Conservation (phyloP, 2,113 vertebrate species). For the Litocranius walleri region DNA sequence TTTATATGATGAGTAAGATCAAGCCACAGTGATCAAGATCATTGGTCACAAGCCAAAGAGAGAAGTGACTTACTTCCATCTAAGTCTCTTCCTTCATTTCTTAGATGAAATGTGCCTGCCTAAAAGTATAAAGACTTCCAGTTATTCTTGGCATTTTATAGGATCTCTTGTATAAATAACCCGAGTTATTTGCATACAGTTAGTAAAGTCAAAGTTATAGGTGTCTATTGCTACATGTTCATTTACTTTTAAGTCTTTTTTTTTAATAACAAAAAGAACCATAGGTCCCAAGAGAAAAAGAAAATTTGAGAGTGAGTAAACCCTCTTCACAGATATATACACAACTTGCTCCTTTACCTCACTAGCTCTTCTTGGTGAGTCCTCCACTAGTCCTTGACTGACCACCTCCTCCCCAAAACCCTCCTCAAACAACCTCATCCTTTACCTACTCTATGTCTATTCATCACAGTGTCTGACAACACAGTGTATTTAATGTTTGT, state of each 20-base stretch:
- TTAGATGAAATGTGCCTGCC: neutral
- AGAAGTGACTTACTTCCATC: slow-evolving; percentile 8
- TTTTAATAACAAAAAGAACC: too few species aligned
- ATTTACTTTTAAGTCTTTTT: neutral
- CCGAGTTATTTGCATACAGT: neutral
- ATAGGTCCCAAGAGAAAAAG: neutral
- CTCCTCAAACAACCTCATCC: neutral
- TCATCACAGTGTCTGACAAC: neutral
- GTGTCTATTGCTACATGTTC: neutral
- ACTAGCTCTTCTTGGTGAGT: neutral
- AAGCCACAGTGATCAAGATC: too few species aligned
- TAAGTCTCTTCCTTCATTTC: slow-evolving; percentile 14
- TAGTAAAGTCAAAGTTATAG: neutral
- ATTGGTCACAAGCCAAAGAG: slow-evolving; percentile 22
- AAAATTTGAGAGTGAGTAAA: too few species aligned
- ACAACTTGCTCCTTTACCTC: neutral
- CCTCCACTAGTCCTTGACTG: neutral
- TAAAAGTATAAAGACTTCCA: neutral
- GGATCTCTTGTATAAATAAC: neutral
- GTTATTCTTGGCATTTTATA: neutral
- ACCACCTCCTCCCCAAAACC: neutral
- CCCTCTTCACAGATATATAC: neutral
- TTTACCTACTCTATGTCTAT: neutral
- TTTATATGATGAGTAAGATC: neutral
- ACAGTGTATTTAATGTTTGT: neutral